Evolutionary conservation across 92 coral and sea anemone species (phyloP), one percentile per base, ranked within the genome.

Genomic region (Phenganax marumi): DNA sequence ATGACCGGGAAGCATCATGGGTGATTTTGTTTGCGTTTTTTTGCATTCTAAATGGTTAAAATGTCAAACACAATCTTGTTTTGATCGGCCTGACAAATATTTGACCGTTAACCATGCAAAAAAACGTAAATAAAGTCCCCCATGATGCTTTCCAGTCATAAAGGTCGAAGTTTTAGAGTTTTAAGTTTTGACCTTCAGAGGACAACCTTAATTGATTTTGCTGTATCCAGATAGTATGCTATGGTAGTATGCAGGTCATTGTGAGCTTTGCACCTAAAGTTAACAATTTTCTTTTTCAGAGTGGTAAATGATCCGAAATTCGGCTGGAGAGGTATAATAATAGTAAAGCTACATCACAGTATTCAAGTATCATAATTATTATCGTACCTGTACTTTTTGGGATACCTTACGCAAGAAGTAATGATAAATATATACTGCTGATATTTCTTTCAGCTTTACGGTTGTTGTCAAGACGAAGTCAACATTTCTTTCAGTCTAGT

Each of bases 401-500:
- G 49, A 26, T 33, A 33, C 43, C 43, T 50, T 76, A 46, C 50
- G 14, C 26, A 19, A 8, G 19, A 25, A 33, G 21, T 22, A 25
- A 3, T n/a, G 51, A n/a, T 18, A 14, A 75, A 26, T 69, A 14
- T 16, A 58, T 43, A 19, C 26, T 63, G 58, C 63, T 75, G 10
- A 62, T 21, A 9, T 53, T 18, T 26, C 50, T 78, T 54, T 16
- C 81, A 93, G 98, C 98, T 8, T 75, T 94, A 19, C 91, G 98
- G 53, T 91, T 94, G 47, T 92, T 94, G 39, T 93, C 97, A 21
- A 90, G 97, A n/a, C 92, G 97, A 52, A 94, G 98, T 64, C 98
- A 94, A 56, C 98, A 92, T 73, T 94, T 94, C 88, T 94, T 94
- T 89, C 98, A 94, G 76, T 92, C 98, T 16, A 92, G 98, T 70